Conservation (phyloP, 2,113 vertebrate species). For the Prunella fulvescens region DNA sequence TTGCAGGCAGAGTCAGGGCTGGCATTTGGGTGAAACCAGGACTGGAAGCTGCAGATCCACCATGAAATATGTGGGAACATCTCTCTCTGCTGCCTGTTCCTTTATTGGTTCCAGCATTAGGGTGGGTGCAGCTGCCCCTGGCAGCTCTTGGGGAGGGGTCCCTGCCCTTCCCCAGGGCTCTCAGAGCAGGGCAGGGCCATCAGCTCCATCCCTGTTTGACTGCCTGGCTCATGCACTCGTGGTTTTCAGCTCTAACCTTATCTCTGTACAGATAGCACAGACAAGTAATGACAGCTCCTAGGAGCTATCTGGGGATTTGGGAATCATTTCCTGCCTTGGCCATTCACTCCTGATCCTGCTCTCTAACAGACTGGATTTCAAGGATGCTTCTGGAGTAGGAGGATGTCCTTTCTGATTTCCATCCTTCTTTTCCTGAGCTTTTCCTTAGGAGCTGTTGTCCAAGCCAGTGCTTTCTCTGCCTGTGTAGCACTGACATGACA, state of each 20-base stretch:
- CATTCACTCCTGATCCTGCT: neutral
- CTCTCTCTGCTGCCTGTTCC: neutral
- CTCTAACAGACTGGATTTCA: neutral
- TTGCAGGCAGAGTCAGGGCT: neutral
- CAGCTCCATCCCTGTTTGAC: neutral
- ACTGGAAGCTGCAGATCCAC: neutral
- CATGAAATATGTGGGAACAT: neutral
- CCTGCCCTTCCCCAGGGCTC: neutral
- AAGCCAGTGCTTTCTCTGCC: neutral
- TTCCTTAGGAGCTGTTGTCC: neutral
- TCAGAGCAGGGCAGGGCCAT: fast-evolving
- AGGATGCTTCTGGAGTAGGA: neutral
- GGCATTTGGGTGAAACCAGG: neutral
- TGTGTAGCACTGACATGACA: fast-evolving
- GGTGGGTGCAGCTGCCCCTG: neutral
- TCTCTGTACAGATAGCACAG: neutral
- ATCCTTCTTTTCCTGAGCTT: neutral
- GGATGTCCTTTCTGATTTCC: neutral
- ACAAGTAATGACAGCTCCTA: neutral
- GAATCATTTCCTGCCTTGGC: neutral
- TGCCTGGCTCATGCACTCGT: neutral
- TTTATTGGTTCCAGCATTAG: fast-evolving
- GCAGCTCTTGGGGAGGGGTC: fast-evolving
- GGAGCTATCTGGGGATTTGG: neutral
- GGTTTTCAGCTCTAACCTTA: neutral